Base-by-base conservation (phyloP, 2,113 vertebrate species). In the Gasterosteus aculeatus region DNA sequence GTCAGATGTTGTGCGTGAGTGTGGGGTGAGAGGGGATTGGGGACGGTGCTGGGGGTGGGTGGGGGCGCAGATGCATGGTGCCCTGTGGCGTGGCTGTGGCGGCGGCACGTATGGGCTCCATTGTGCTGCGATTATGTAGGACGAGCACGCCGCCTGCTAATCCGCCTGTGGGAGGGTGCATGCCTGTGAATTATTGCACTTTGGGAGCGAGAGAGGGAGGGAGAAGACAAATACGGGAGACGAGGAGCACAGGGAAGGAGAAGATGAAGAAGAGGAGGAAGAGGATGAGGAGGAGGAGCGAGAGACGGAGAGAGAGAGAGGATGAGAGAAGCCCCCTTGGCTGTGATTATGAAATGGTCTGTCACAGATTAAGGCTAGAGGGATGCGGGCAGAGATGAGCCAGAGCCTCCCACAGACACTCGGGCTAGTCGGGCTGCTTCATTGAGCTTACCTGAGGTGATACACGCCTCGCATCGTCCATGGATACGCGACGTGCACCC, bases 261-360 rank as follows among this genome's bases (percentile, higher is more conserved):
- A 67, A 74, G 79, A n/a, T 44, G 71, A 46, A 69, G 80, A 73
- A 6, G 80, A 74, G 44, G 81, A 69, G 35, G 70, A 66, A 77
- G 72, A 59, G 72, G 75, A 69, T 77, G 79, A 49, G 15, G 42
- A 61, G 72, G 38, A 44, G 64, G 39, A 69, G 72, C 78, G 51
- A 68, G 72, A 74, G 73, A 72, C 75, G 64, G 67, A 77, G 59
- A 61, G 60, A 69, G 53, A 69, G 67, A 75, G 80, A 89, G 82
- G n/a, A n/a, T n/a, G n/a, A 90, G 87, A 88, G 85, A 89, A 87
- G 82, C 85, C 91, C 94, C 94, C 81, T 91, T 91, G 94, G 94
- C 94, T 89, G 93, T 92, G 93, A 95, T 95, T 95, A 95, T 94
- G 93, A 95, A 95, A 94, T 93, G 91, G 94, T 93, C 94, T 95